These are phyloP conservation scores for Exocentrus adspersus DNA, from an alignment of 2,888 invertebrate species.

Conservation along the genomic window DNA sequence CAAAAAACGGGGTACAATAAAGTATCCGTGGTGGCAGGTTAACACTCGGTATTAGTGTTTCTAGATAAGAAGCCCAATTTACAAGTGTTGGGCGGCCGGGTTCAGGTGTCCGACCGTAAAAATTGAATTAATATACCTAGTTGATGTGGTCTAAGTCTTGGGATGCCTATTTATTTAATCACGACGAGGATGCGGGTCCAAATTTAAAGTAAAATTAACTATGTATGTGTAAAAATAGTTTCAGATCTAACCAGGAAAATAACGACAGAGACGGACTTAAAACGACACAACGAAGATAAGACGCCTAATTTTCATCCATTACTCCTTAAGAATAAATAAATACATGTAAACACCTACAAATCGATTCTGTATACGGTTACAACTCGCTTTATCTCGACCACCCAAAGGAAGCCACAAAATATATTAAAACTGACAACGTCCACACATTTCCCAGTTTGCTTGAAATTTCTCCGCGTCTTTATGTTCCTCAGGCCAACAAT, in stretches of 20 bases:
- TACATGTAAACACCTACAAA: too few species aligned
- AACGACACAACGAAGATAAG: too few species aligned
- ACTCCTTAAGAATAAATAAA: too few species aligned
- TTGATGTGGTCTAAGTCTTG: slow-evolving; percentile 4
- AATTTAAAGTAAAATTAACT: too few species aligned
- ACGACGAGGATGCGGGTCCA: not conserved
- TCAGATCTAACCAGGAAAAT: too few species aligned
- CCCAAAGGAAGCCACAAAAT: too few species aligned
- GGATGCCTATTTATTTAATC: slow-evolving; percentile 8
- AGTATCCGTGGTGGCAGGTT: slow-evolving; percentile 8
- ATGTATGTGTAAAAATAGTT: too few species aligned
- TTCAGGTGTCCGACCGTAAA: slow-evolving; percentile 3
- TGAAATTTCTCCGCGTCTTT: not conserved
- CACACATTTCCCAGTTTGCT: not conserved
- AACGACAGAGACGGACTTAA: too few species aligned
- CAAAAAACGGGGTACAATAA: slow-evolving; percentile 9
- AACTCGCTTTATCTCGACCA: too few species aligned
- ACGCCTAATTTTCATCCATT: too few species aligned
- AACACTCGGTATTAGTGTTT: slow-evolving; percentile 8
- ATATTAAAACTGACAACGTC: too few species aligned
- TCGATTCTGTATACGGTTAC: too few species aligned
- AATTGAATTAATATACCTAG: slow-evolving; percentile 11
- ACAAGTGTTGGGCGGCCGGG: slow-evolving; percentile 5
- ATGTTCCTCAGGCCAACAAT: not conserved
- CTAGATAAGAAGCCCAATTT: slow-evolving; percentile 3